phyloP scores from a whole-genome alignment of 2,797 vertebrate genomes.

The Scolopax rusticola region DNA sequence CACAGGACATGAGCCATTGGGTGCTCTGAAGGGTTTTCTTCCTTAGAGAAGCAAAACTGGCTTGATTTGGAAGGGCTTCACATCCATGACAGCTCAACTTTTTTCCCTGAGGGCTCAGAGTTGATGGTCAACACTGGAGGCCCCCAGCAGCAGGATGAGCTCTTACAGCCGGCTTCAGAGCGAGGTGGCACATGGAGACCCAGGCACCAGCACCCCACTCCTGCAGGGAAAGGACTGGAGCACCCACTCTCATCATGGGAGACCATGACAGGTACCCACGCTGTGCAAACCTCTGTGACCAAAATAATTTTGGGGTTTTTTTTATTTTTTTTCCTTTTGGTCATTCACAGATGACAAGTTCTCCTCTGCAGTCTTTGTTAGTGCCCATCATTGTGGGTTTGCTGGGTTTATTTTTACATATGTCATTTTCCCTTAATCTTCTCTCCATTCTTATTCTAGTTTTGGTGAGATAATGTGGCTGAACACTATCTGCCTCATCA shows the following conservation, averaged over 20 bases:
- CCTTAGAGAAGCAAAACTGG: not conserved
- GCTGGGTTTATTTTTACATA: not conserved
- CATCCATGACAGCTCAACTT: not conserved
- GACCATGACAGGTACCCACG: not conserved
- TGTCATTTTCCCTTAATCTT: not conserved
- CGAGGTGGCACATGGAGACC: not conserved
- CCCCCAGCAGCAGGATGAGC: not conserved
- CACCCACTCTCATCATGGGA: rapidly evolving
- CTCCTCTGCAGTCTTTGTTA: not conserved
- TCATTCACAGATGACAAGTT: not conserved
- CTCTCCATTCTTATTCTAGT: not conserved
- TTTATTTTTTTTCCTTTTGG: not conserved
- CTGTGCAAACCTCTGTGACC: not conserved
- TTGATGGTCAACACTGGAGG: not conserved
- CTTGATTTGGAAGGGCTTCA: not conserved
- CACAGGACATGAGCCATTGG: not conserved
- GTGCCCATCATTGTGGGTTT: not conserved
- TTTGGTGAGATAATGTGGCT: not conserved
- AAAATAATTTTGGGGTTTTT: not conserved
- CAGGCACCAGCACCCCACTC: not conserved
- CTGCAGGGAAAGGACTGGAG: not conserved
- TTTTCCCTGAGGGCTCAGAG: not conserved
- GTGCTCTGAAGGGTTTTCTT: not conserved
- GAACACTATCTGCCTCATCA: not conserved
- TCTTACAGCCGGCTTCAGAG: not conserved